Percentiles rank a stretch among this genome's conserved stretches.
Conservation (phyloP, 2,113 vertebrate genomes). For the Oryzias curvinotus region DNA sequence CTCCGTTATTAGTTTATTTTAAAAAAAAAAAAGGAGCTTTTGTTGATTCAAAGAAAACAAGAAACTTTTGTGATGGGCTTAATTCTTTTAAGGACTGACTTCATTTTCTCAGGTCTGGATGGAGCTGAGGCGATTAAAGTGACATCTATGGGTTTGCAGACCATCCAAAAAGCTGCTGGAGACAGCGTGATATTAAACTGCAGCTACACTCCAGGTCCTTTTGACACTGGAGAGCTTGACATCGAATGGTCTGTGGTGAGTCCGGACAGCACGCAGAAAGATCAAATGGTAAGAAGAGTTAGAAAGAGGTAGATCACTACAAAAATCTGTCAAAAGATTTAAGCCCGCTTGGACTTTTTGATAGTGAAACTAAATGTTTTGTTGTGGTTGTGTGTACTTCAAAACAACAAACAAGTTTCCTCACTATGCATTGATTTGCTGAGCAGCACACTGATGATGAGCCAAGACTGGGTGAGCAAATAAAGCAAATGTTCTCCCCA, state of each 20-base stretch:
- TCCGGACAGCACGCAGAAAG: slow-evolving; percentile 77
- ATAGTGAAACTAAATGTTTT: too few relatives aligned
- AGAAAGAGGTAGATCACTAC: too few relatives aligned
- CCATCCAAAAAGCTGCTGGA: slow-evolving; percentile 80
- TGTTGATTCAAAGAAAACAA: slow-evolving; percentile 9
- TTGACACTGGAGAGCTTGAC: slow-evolving; percentile 81
- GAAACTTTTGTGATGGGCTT: neutral
- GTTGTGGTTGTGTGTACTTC: too few relatives aligned
- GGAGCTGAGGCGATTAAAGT: slow-evolving; percentile 54
- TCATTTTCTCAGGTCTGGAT: slow-evolving; percentile 29
- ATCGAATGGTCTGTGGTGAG: slow-evolving; percentile 88
- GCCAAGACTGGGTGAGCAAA: too few relatives aligned
- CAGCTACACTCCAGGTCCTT: slow-evolving; percentile 74
- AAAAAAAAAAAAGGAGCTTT: neutral
- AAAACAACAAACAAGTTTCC: too few relatives aligned
- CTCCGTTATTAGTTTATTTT: too few relatives aligned
- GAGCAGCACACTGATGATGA: too few relatives aligned
- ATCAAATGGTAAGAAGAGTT: slow-evolving; percentile 67
- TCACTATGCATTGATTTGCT: too few relatives aligned
- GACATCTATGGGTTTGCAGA: slow-evolving; percentile 66
- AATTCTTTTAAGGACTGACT: slow-evolving; percentile 8
- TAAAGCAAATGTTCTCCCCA: too few relatives aligned
- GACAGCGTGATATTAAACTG: slow-evolving; percentile 81
- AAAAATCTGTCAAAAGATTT: too few relatives aligned
- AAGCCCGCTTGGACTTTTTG: too few relatives aligned